A percentile compares a stretch with the other conserved stretches of the same genome.
These are phyloP conservation scores for Aphelenchoides besseyi DNA, from an alignment of 1,140 invertebrate genomes.

Conservation along the genomic window DNA sequence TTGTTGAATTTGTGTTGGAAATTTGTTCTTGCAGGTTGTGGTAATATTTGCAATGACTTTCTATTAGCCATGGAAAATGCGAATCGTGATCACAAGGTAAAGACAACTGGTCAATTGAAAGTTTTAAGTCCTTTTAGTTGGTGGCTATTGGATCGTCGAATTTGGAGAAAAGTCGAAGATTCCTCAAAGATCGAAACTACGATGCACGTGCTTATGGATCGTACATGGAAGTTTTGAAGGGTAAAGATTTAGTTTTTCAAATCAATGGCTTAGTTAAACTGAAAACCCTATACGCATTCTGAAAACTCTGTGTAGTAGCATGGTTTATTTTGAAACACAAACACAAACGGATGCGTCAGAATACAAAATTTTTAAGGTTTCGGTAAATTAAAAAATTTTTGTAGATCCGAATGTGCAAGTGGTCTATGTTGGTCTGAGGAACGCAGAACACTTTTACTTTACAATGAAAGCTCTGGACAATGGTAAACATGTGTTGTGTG, in stretches of 20 bases:
- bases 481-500: conserved; percentile 20
- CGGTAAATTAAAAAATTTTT: neutral
- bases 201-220: conserved; percentile 6
- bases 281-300: too few relatives aligned
- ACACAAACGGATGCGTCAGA: too few relatives aligned
- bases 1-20: too few relatives aligned
- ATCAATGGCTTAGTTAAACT: too few relatives aligned
- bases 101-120: neutral
- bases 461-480: conserved; percentile 1
- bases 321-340: too few relatives aligned
- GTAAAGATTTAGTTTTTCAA: too few relatives aligned
- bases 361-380: neutral
- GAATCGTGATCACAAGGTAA: conserved; percentile 19
- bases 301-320: too few relatives aligned
- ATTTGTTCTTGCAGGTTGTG: conserved; percentile 17
- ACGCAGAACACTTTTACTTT: neutral
- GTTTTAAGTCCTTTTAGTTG: conserved; percentile 4
- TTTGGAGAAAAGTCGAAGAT: neutral
- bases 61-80: neutral
- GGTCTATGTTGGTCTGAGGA: conserved; percentile 6
- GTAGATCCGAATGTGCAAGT: too few relatives aligned
- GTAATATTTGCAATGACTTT: conserved; percentile 16
- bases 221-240: conserved; percentile 5
- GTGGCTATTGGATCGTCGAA: conserved; percentile 13
- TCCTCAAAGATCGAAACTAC: neutral